Conservation (phyloP, 1,140 invertebrate species). For the Stenopsyche tienmushanensis region DNA sequence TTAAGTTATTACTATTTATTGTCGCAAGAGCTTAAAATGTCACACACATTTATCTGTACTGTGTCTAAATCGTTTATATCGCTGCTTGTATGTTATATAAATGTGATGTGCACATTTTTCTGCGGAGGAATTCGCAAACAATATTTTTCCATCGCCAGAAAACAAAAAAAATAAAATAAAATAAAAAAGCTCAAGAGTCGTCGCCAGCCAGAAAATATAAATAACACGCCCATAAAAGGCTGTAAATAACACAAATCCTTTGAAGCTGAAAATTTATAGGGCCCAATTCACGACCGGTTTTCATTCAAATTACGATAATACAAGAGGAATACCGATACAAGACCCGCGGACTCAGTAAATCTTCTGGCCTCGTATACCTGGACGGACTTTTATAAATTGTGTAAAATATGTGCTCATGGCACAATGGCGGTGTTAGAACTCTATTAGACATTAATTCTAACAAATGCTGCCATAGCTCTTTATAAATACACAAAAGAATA, state of each 20-base stretch:
- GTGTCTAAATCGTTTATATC: not conserved
- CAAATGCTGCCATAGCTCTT: not conserved
- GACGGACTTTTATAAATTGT: not conserved
- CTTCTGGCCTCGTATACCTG: not conserved
- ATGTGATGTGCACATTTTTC: not conserved
- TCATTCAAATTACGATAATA: conserved; percentile 13
- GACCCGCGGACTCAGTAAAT: conserved; percentile 5
- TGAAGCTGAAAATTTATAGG: conserved; percentile 12
- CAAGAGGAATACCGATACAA: not conserved
- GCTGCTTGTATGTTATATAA: not conserved
- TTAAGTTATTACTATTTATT: no score
- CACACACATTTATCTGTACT: no score
- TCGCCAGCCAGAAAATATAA: conserved; percentile 5
- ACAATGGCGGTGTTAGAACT: conserved; percentile 11
- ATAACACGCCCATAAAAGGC: conserved; percentile 11
- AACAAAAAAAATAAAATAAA: not conserved
- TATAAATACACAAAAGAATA: not conserved
- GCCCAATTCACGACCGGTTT: conserved; percentile 12
- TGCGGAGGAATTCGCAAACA: no score
- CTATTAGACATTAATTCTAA: conserved; percentile 11
- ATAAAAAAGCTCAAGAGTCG: not conserved
- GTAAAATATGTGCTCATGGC: conserved; percentile 1
- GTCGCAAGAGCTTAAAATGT: no score
- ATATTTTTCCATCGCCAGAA: not conserved
- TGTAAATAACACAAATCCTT: conserved; percentile 14